Base-by-base conservation (phyloP, 1,140 invertebrate genomes). In the Drosophila malerkotliana region DNA sequence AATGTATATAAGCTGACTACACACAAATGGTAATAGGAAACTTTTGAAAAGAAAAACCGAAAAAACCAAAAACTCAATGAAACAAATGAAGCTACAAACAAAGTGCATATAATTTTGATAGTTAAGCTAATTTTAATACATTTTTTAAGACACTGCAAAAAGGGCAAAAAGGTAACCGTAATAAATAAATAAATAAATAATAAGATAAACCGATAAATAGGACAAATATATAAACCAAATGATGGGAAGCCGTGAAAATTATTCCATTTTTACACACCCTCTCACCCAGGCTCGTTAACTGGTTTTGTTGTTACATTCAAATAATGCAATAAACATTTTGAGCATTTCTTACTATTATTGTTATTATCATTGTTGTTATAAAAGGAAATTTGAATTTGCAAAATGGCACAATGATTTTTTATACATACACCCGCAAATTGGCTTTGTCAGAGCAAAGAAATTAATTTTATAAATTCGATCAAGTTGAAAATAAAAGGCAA, bases 51-150 rank as follows among this genome's bases (percentile, higher is more conserved):
- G 14, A 30, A n/a, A 32, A 32, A 32, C 6, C 7, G 8, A 32
- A 32, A 32, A 8, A 32, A 21, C 21, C 21, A 21, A 21, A 52
- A 69, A 37, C 49, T 69, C 26, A 69, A 59, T 34, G 47, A 60
- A 47, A 37, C 53, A 68, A 74, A 54, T 67, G 69, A 69, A 77
- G 60, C 34, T 72, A 52, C 62, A 73, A 44, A 73, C 71, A 63
- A 73, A 66, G 60, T 56, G 71, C 72, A 74, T 83, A 83, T 79
- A 76, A 83, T 84, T 84, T 84, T 85, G 73, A 85, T 85, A 85
- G 81, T 87, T 87, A 85, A 87, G 81, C 55, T 77, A 78, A 87
- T 81, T 77, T 60, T 69, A 78, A 80, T 81, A 76, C 69, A 77
- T 77, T 77, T 85, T 85, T 60, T 79, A 83, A 83, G 63, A 79